These are phyloP conservation scores for Spondyliosoma cantharus DNA, from an alignment of 2,797 vertebrate genomes.

Conservation along the genomic window DNA sequence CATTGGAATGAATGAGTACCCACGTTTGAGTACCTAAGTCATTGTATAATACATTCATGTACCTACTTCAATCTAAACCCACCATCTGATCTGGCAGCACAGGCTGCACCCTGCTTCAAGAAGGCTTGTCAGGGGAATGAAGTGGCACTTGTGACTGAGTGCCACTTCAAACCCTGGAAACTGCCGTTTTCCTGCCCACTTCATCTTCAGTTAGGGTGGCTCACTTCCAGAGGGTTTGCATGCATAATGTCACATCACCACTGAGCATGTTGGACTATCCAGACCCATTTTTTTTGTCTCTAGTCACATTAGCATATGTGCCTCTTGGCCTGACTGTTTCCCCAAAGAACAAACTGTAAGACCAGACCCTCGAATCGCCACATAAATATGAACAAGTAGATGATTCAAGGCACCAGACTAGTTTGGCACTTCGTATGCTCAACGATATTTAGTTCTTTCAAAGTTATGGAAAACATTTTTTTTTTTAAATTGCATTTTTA, in stretches of 20 bases:
- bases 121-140: constrained; percentile 58
- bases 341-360: constrained; percentile 18
- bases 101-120: constrained; percentile 44
- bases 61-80: constrained; percentile 49
- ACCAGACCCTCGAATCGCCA: background rate
- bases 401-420: background rate
- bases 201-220: constrained; percentile 58
- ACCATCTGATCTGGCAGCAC: constrained; percentile 48
- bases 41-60: constrained; percentile 49
- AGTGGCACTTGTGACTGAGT: constrained; percentile 66
- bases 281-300: constrained; percentile 43
- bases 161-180: constrained; percentile 69
- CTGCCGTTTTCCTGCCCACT: constrained; percentile 68
- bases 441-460: constrained; percentile 38
- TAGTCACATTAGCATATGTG: constrained; percentile 1
- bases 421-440: background rate
- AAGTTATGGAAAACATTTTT: constrained; percentile 29
- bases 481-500: constrained; percentile 56
- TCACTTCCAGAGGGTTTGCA: constrained; percentile 64
- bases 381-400: constrained; percentile 12
- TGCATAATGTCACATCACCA: constrained; percentile 65
- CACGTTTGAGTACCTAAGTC: constrained; percentile 36
- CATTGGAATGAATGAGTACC: constrained; percentile 38
- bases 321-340: background rate
- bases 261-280: constrained; percentile 40